Conservation (phyloP, 2,888 invertebrate genomes). For the Cybosia mesomella region DNA sequence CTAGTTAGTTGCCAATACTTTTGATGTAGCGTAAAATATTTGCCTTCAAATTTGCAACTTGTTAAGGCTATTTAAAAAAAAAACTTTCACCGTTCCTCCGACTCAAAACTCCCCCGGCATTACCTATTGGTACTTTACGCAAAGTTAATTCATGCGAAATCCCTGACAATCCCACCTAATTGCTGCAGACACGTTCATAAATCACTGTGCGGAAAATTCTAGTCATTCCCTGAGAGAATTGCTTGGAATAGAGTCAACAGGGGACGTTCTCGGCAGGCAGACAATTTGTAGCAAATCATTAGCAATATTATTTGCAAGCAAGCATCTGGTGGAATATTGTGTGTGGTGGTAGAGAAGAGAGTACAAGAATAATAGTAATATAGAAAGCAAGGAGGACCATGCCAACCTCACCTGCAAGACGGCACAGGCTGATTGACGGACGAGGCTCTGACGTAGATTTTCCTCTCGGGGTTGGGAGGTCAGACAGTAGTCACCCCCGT, state of each 20-base stretch:
- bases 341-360: too few relatives aligned
- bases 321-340: not conserved
- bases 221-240: constrained; percentile 53
- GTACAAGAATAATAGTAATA: too few relatives aligned
- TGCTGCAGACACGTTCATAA: constrained; percentile 48
- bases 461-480: too few relatives aligned
- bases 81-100: not conserved
- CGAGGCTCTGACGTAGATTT: too few relatives aligned
- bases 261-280: not conserved
- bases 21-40: too few relatives aligned
- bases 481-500: too few relatives aligned
- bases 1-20: too few relatives aligned
- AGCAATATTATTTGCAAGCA: not conserved
- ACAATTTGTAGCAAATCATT: not conserved
- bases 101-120: not conserved
- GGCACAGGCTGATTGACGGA: too few relatives aligned
- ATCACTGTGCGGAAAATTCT: constrained; percentile 50
- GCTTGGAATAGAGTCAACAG: constrained; percentile 40
- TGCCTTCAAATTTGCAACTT: too few relatives aligned
- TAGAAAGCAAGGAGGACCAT: too few relatives aligned
- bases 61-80: not conserved
- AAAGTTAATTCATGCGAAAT: constrained; percentile 46
- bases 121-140: constrained; percentile 24
- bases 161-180: constrained; percentile 50
- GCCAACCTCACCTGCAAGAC: too few relatives aligned